These are phyloP conservation scores for Aplidium turbinatum DNA, from an alignment of 23 tunicate species.

Conservation along the genomic window DNA sequence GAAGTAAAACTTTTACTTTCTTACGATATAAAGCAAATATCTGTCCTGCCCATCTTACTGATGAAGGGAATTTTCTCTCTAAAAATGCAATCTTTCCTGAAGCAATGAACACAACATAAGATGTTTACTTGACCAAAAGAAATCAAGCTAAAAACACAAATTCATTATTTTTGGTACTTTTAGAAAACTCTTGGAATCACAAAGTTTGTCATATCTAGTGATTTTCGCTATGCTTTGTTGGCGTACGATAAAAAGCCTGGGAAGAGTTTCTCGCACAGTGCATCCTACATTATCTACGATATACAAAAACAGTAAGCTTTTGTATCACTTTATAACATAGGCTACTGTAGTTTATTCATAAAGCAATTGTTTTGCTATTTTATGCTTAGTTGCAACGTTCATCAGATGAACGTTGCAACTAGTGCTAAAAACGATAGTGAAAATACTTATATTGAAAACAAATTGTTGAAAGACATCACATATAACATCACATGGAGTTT, in stretches of 20 bases:
- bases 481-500: too few species aligned
- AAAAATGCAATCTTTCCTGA: too few species aligned
- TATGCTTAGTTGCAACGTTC: background rate
- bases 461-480: too few species aligned
- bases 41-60: too few species aligned
- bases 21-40: too few species aligned
- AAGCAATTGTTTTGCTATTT: background rate
- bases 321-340: background rate
- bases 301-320: slow-evolving; percentile 38
- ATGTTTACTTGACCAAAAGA: too few species aligned
- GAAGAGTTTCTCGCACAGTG: slow-evolving; percentile 47
- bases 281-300: slow-evolving; percentile 67
- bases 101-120: too few species aligned
- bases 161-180: background rate
- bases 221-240: slow-evolving; percentile 49
- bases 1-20: too few species aligned
- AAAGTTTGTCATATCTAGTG: slow-evolving; percentile 42
- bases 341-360: background rate
- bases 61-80: too few species aligned
- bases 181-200: slow-evolving; percentile 52
- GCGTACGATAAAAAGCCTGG: slow-evolving; percentile 37
- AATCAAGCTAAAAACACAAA: background rate
- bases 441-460: too few species aligned
- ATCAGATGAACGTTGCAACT: too few species aligned
- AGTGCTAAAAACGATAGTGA: too few species aligned